phyloP scores from a whole-genome alignment of 1,140 invertebrate species.

The Drosophila orena region DNA sequence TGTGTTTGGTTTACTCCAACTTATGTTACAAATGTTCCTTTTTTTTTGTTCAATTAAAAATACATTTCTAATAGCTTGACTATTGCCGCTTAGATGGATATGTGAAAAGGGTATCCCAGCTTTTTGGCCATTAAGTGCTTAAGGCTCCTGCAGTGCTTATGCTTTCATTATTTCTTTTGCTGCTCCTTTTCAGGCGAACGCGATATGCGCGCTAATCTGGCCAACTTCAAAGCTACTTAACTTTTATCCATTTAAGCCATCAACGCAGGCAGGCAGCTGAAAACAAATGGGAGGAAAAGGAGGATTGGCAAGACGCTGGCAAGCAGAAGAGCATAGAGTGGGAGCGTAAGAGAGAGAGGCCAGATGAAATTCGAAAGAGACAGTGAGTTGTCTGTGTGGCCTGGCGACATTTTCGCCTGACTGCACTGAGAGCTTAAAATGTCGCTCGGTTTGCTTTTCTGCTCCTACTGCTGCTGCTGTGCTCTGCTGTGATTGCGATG shows the following conservation, averaged over 20 bases:
- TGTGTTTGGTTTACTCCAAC: neutral
- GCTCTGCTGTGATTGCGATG: slow-evolving; percentile 73
- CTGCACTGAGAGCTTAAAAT: slow-evolving; percentile 76
- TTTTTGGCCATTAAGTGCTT: slow-evolving; percentile 20
- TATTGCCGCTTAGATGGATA: neutral
- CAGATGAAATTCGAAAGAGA: slow-evolving; percentile 13
- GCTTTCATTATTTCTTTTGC: slow-evolving; percentile 50
- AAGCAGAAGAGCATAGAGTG: neutral
- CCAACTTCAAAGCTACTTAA: slow-evolving; percentile 82
- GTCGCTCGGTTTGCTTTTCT: slow-evolving; percentile 60
- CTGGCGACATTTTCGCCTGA: slow-evolving; percentile 73
- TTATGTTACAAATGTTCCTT: too few species aligned
- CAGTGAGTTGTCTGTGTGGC: slow-evolving; percentile 62
- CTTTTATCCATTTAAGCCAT: slow-evolving; percentile 82
- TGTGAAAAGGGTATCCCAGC: slow-evolving; percentile 52
- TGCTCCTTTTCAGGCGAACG: slow-evolving; percentile 50
- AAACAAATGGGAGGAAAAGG: slow-evolving; percentile 71
- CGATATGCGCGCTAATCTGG: slow-evolving; percentile 78
- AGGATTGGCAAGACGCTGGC: slow-evolving; percentile 46
- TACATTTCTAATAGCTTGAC: too few species aligned
- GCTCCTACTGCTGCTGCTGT: slow-evolving; percentile 53
- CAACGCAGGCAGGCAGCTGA: slow-evolving; percentile 60
- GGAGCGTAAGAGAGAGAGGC: neutral
- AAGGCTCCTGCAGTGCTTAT: slow-evolving; percentile 26
- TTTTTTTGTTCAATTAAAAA: too few species aligned